Evolutionary conservation across 2,888 invertebrate genomes (phyloP), one percentile per base, ranked within the genome.

Genomic region (Arge pagana): DNA sequence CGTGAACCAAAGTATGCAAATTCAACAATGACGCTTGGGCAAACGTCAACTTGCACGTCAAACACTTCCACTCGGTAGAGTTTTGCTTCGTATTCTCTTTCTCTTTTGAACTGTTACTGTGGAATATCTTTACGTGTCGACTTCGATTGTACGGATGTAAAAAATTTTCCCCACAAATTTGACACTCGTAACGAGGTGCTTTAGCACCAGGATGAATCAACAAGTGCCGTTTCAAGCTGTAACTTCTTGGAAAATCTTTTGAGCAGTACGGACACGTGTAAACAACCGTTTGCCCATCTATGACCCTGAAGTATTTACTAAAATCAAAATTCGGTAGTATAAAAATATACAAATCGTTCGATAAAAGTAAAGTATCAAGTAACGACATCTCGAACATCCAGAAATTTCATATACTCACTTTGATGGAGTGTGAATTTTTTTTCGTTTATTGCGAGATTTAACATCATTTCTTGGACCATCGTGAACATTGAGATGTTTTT

Each of bases 401-500:
- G n/a, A 10, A 26, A 26, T 26, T 26, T 26, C n/a, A 8, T 26
- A 3, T 2, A 58, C 57, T 59, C 49, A 64, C 65, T 58, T 64
- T 13, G 65, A 61, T 24, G 61, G 48, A 21, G 60, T 51, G 31
- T 54, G 51, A 36, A 53, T 53, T 26, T 63, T 62, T 59, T 63
- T 65, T 3, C 66, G 61, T 50, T 67, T 73, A 30, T 67, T 70
- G 42, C 53, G 57, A 19, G 58, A 43, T 42, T 63, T 62, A n/a
- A 54, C 51, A n/a, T 64, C 60, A 45, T 53, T 56, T 49, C 61
- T 57, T n/a, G 57, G 53, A 30, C 33, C 67, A 57, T 82, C 80
- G 57, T 83, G 81, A n/a, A 77, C 62, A 59, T 82, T 80, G 30
- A 85, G 73, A 73, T 87, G 86, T 48, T 80, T 79, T 66, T 85